phyloP scores from a whole-genome alignment of 2,888 invertebrate genomes.

The Caenorhabditis sp. region DNA sequence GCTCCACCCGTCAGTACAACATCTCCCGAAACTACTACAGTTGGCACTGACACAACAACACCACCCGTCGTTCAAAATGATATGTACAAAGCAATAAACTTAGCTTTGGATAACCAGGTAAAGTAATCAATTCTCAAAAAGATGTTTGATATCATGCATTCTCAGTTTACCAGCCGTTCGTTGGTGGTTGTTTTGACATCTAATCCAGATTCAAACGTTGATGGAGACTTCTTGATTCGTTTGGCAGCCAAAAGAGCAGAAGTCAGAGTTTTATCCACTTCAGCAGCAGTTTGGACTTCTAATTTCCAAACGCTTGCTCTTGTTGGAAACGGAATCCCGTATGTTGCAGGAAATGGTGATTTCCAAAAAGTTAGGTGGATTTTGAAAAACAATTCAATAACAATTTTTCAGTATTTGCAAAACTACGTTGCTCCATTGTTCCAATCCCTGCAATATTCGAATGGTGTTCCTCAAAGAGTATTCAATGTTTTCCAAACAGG shows the following conservation, averaged over 20 bases:
- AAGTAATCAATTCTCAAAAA: not conserved
- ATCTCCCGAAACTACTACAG: not conserved
- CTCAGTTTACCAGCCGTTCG: slow-evolving; percentile 35
- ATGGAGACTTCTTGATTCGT: slow-evolving; percentile 36
- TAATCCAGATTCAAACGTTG: slow-evolving; percentile 23
- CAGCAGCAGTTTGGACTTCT: not conserved
- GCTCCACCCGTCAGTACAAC: not conserved
- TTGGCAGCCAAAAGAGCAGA: slow-evolving; percentile 41
- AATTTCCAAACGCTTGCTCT: slow-evolving; percentile 18
- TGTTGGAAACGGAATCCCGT: slow-evolving; percentile 51
- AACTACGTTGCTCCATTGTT: slow-evolving; percentile 40
- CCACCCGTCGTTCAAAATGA: slow-evolving; percentile 2
- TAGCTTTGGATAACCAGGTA: slow-evolving; percentile 37
- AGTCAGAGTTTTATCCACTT: slow-evolving; percentile 37
- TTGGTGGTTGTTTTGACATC: slow-evolving; percentile 37
- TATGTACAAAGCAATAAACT: slow-evolving; percentile 36
- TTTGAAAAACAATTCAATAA: not conserved
- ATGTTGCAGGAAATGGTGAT: not conserved
- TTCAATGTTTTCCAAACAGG: slow-evolving; percentile 52
- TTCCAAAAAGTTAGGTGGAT: slow-evolving; percentile 28
- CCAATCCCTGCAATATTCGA: slow-evolving; percentile 15
- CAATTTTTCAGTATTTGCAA: slow-evolving; percentile 43
- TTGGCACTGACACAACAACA: not conserved
- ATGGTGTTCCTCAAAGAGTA: slow-evolving; percentile 18
- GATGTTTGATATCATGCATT: not conserved